Evolutionary conservation across 2,113 vertebrate species (phyloP).

Genomic region (Pholis gunnellus): DNA sequence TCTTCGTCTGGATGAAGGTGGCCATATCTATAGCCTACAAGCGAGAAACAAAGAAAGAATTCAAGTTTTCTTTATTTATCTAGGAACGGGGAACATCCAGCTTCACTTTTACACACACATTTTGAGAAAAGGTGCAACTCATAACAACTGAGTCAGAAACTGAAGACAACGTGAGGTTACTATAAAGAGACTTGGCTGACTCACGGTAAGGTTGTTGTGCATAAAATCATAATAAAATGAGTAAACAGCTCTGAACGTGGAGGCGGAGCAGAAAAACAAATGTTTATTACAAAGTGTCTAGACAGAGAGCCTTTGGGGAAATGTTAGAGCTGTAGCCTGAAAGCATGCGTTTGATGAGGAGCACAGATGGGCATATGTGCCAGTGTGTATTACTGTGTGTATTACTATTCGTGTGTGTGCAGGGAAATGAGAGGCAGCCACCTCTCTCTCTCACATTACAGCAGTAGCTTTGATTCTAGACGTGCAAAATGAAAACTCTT

Average conservation of each 20-base stretch:
- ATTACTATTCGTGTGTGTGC: constrained; percentile 3
- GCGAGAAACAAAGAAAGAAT: background rate
- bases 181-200: background rate
- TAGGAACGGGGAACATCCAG: background rate
- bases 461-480: background rate
- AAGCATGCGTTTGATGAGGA: constrained; percentile 32
- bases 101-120: background rate
- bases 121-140: background rate
- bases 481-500: background rate
- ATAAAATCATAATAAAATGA: constrained; percentile 12
- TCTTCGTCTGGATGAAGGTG: constrained; percentile 93
- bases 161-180: background rate
- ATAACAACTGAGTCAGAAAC: background rate
- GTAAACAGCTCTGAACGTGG: background rate
- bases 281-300: constrained; percentile 51
- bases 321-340: constrained; percentile 18
- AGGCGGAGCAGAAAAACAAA: constrained; percentile 9
- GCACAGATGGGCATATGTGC: constrained; percentile 48
- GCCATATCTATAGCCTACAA: constrained; percentile 93
- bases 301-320: constrained; percentile 32
- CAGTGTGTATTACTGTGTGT: constrained; percentile 21
- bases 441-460: background rate
- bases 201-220: background rate
- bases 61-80: background rate
- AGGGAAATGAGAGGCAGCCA: constrained; percentile 3